phyloP scores from a whole-genome alignment of 2,888 invertebrate species.

The Hemistola chrysoprasaria region DNA sequence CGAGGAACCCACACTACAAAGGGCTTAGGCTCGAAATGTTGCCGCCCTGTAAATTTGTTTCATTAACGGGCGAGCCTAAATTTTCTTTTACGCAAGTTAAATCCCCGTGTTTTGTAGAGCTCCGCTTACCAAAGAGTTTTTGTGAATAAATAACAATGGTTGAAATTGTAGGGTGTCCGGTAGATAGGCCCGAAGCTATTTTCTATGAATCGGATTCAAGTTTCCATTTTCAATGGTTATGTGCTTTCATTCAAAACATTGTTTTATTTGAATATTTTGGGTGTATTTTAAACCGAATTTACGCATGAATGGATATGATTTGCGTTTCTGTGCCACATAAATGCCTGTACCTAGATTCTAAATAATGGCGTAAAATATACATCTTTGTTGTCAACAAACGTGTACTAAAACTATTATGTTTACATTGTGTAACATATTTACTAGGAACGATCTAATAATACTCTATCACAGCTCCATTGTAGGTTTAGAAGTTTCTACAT shows the following conservation, averaged over 20 bases:
- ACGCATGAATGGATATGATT: slow-evolving; percentile 12
- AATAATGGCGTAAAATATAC: no score
- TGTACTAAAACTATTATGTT: no score
- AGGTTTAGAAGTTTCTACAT: not conserved
- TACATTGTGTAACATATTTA: no score
- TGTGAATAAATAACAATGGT: slow-evolving; percentile 54
- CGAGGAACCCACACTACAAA: slow-evolving; percentile 64
- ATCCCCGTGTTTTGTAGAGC: slow-evolving; percentile 52
- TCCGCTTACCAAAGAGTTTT: slow-evolving; percentile 55
- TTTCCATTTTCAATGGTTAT: slow-evolving; percentile 28
- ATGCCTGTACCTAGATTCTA: no score
- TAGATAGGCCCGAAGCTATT: slow-evolving; percentile 45
- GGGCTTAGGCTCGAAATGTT: slow-evolving; percentile 75
- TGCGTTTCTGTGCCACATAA: slow-evolving; percentile 4
- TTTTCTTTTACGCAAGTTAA: slow-evolving; percentile 61
- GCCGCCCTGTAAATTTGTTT: slow-evolving; percentile 76
- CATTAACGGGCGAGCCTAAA: slow-evolving; percentile 69
- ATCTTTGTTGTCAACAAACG: no score
- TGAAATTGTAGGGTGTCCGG: slow-evolving; percentile 50
- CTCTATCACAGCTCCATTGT: no score
- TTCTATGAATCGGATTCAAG: slow-evolving; percentile 36
- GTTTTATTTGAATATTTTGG: slow-evolving; percentile 17
- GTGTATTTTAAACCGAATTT: slow-evolving; percentile 11
- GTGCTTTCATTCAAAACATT: slow-evolving; percentile 24
- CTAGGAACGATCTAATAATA: no score